Conservation (phyloP, 2,113 vertebrate species). For the Hippoglossus stenolepis region DNA sequence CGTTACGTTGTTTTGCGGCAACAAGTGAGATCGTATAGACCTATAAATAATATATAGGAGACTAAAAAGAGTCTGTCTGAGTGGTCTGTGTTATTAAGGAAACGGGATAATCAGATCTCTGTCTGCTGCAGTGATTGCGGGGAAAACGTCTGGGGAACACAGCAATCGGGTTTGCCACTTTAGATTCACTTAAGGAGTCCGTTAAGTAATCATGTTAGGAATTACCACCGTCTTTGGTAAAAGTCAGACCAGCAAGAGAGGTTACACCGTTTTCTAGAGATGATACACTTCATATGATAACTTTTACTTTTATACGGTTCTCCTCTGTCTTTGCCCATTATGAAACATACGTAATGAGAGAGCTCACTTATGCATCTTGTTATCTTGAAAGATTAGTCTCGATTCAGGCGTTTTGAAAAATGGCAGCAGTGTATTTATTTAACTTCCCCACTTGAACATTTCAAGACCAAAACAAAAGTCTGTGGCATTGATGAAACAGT, state of each 20-base stretch:
- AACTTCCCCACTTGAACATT: not conserved
- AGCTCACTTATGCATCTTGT: not conserved
- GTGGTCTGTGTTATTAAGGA: slow-evolving; percentile 36
- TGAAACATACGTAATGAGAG: not conserved
- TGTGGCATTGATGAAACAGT: not conserved
- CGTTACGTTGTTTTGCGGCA: slow-evolving; percentile 27
- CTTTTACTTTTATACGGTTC: not conserved
- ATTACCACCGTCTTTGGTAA: slow-evolving; percentile 36
- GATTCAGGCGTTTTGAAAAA: too few species aligned
- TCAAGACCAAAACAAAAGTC: not conserved
- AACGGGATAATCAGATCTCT: slow-evolving; percentile 54
- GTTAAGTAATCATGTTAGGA: slow-evolving; percentile 54
- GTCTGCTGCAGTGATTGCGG: slow-evolving; percentile 53
- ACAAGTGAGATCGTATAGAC: slow-evolving; percentile 26
- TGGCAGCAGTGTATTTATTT: not conserved
- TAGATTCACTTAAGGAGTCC: slow-evolving; percentile 64
- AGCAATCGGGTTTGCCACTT: slow-evolving; percentile 59
- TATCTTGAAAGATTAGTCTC: not conserved
- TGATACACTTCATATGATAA: not conserved
- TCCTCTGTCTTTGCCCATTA: not conserved
- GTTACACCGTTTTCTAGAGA: not conserved
- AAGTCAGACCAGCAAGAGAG: slow-evolving; percentile 14
- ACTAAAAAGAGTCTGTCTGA: slow-evolving; percentile 26
- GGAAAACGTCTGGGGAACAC: slow-evolving; percentile 32
- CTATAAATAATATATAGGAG: not conserved